Evolutionary conservation across 2,888 invertebrate species (phyloP).

Genomic region (Agrochola circellaris): DNA sequence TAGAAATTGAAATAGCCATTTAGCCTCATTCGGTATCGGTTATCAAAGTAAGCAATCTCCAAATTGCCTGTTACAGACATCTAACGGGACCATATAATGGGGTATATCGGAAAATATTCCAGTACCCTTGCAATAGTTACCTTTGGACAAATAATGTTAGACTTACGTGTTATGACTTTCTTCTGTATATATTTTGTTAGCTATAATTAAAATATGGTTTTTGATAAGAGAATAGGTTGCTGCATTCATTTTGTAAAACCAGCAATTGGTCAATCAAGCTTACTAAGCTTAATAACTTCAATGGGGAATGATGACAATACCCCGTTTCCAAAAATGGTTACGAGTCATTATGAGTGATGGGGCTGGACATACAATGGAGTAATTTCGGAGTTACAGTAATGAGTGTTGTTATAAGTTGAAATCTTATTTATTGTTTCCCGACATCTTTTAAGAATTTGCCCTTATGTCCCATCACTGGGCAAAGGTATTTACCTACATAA

Average conservation of each 20-base stretch:
- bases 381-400: neutral
- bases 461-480: neutral
- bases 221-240: neutral
- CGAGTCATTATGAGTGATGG: neutral
- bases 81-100: slow-evolving; percentile 23
- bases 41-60: slow-evolving; percentile 59
- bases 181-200: slow-evolving; percentile 1
- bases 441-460: neutral
- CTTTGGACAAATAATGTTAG: slow-evolving; percentile 2
- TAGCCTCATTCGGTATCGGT: slow-evolving; percentile 45
- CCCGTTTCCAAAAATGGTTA: neutral
- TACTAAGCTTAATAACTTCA: neutral
- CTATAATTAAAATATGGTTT: neutral
- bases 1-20: slow-evolving; percentile 52
- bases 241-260: neutral
- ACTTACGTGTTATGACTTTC: slow-evolving; percentile 3
- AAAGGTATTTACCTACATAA: neutral
- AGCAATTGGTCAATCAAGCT: neutral
- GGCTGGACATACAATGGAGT: neutral
- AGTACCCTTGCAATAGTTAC: slow-evolving; percentile 32
- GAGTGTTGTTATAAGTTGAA: neutral
- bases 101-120: slow-evolving; percentile 26
- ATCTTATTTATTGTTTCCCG: neutral
- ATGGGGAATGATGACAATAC: neutral
- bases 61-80: slow-evolving; percentile 57